Conservation (phyloP, 2,888 invertebrate genomes). For the Nephrotoma flavescens region DNA sequence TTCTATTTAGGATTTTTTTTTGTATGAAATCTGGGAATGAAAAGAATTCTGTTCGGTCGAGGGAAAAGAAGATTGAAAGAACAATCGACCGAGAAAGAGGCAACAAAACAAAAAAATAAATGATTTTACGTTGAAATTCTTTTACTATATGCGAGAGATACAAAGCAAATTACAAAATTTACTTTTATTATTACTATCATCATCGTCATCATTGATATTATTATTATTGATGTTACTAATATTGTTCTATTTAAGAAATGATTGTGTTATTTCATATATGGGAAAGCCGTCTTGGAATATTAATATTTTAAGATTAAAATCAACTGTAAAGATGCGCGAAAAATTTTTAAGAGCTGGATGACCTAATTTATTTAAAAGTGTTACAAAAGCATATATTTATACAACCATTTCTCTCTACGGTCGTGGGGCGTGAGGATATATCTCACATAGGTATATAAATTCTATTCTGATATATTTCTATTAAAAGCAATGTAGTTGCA, state of each 20-base stretch:
- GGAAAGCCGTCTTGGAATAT: background rate
- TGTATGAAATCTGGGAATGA: background rate
- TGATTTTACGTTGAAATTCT: background rate
- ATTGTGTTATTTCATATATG: background rate
- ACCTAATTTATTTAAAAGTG: no score
- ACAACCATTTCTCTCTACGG: no score
- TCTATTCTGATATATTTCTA: no score
- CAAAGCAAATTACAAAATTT: background rate
- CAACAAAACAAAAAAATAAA: background rate
- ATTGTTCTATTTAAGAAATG: background rate
- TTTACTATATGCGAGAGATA: background rate
- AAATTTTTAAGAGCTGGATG: no score
- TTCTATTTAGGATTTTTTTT: background rate
- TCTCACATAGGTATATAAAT: no score
- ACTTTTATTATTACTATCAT: background rate
- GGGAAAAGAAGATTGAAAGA: background rate
- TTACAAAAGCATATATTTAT: no score
- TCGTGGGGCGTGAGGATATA: no score
- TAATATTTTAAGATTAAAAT: no score
- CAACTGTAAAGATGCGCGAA: no score
- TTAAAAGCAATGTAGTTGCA: no score
- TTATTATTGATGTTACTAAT: background rate
- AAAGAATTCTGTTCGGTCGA: background rate
- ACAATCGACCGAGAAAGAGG: background rate
- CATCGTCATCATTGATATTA: background rate